phyloP scores from a whole-genome alignment of 2,113 vertebrate genomes.

The Bubo scandiacus region DNA sequence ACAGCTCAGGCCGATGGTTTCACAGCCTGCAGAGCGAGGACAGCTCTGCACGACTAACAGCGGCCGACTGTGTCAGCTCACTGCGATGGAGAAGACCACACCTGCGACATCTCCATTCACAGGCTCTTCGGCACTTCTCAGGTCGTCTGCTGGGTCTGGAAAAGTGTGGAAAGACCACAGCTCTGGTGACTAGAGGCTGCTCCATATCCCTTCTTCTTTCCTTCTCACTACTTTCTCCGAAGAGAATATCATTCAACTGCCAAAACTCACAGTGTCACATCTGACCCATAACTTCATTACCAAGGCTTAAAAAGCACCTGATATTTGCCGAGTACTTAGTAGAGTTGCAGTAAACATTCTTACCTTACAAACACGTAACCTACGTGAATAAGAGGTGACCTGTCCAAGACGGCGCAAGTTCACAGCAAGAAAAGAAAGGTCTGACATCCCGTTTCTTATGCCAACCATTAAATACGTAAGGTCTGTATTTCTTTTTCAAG shows the following conservation, averaged over 20 bases:
- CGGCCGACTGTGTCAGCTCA: not conserved
- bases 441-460: accelerated
- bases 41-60: not conserved
- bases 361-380: not conserved
- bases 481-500: not conserved
- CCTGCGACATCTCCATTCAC: not conserved
- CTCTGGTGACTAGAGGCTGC: not conserved
- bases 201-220: not conserved
- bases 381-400: not conserved
- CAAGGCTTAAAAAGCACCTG: not conserved
- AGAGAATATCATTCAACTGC: not conserved
- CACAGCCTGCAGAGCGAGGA: not conserved
- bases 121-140: not conserved
- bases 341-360: not conserved
- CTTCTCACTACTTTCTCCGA: not conserved
- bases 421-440: not conserved
- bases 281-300: not conserved
- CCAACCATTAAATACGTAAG: not conserved
- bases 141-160: not conserved
- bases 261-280: not conserved
- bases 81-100: not conserved
- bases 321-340: not conserved
- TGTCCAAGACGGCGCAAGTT: not conserved
- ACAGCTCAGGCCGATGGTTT: not conserved
- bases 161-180: not conserved